These are phyloP conservation scores for Tonatia bakeri DNA, from an alignment of 2,113 vertebrate species.

Conservation along the genomic window DNA sequence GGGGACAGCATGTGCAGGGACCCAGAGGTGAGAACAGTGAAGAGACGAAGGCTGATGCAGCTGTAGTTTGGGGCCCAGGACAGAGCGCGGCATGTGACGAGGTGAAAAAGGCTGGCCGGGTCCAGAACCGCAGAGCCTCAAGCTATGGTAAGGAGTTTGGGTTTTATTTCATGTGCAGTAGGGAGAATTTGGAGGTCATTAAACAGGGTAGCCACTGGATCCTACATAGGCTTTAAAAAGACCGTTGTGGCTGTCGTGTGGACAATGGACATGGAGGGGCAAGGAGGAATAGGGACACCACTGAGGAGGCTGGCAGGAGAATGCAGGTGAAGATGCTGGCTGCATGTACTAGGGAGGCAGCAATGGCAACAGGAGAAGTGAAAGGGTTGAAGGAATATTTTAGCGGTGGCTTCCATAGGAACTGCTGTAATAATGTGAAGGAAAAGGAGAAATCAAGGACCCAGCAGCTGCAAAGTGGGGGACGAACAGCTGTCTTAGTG, in stretches of 20 bases:
- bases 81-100: no score
- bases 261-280: neutral
- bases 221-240: neutral
- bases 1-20: neutral
- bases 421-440: neutral
- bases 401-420: neutral
- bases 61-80: neutral
- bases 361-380: neutral
- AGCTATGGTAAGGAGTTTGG: neutral
- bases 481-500: neutral
- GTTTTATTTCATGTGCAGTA: neutral
- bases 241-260: neutral
- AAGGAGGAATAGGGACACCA: neutral
- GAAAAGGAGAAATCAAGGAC: neutral
- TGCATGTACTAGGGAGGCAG: accelerated
- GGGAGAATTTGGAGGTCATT: neutral
- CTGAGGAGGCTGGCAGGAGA: neutral
- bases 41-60: neutral
- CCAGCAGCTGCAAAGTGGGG: neutral
- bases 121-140: neutral
- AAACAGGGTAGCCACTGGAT: neutral
- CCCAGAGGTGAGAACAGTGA: neutral
- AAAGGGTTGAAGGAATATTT: neutral
- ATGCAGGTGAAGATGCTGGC: neutral
- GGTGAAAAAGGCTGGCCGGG: neutral